phyloP scores from a whole-genome alignment of 1,140 invertebrate species.

The Drosophila ficusphila region DNA sequence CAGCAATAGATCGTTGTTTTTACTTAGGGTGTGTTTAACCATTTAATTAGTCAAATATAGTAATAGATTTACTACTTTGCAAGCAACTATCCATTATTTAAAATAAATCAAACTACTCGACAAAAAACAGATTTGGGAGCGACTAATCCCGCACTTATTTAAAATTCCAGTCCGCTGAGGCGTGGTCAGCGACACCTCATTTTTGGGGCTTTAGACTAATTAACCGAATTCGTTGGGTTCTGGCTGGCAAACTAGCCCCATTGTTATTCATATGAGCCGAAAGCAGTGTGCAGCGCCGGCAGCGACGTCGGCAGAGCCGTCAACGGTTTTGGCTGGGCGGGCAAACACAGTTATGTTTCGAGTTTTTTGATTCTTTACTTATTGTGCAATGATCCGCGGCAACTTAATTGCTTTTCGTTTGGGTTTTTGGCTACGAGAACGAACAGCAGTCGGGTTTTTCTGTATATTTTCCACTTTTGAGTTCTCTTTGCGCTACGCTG shows the following conservation, averaged over 20 bases:
- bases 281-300: constrained; percentile 33
- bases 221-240: constrained; percentile 23
- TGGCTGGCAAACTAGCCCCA: constrained; percentile 3
- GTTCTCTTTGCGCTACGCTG: constrained; percentile 70
- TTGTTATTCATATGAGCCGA: constrained; percentile 36
- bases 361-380: constrained; percentile 75
- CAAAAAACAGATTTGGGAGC: not conserved
- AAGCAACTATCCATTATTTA: too few species aligned
- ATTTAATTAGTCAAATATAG: too few species aligned
- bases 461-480: constrained; percentile 7
- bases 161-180: constrained; percentile 14
- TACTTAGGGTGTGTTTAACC: too few species aligned
- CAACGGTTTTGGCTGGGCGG: constrained; percentile 57
- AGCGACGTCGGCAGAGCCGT: constrained; percentile 23
- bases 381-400: constrained; percentile 82
- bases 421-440: constrained; percentile 64
- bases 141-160: not conserved
- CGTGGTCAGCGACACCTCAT: constrained; percentile 33
- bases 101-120: not conserved
- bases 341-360: constrained; percentile 79
- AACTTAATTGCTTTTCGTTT: constrained; percentile 82
- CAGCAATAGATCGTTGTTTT: too few species aligned
- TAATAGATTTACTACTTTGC: too few species aligned
- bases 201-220: constrained; percentile 22
- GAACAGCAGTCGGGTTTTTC: constrained; percentile 15